Evolutionary conservation across 92 coral and sea anemone species (phyloP), one percentile per base, ranked within the genome.

Genomic region (Epizoanthus scotinus): DNA sequence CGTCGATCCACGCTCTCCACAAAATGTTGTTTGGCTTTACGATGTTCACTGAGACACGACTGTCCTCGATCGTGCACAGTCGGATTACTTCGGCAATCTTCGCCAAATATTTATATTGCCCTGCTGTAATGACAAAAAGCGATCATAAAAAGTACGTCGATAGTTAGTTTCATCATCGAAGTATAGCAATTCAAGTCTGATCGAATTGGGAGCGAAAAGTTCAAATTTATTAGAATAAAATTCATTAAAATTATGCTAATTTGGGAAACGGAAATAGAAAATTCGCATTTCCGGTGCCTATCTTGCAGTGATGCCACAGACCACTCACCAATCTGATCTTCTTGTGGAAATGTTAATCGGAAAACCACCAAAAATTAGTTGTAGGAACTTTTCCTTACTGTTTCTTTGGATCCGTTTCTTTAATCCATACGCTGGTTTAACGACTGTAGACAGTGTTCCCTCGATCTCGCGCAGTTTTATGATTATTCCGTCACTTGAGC

Each of bases 191-290:
- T 64, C 69, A 29, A 29, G 6, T 8, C 13, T 4, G 64, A 54
- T 13, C 63, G 31, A 26, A 74, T 31, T 57, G 58, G 44, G 67
- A 53, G 38, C 34, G 38, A 75, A 53, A 73, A 64, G 34, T 64
- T 64, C 44, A 73, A 73, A 54, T 55, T 8, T 71, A 52, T 52
- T 15, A 55, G 42, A 26, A 64, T 5, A 64, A 20, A 55, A 54
- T 73, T 55, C 28, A 31, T 73, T 47, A 34, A 55, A 73, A 73
- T 55, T 73, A 73, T 73, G 79, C 65, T 55, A 73, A 73, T 73
- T 73, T 26, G n/a, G 17, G 34, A 49, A 52, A 73, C 27, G 40
- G 26, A 72, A 47, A 15, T 5, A 22, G 24, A 55, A 55, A 34
- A 9, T 15, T 49, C 29, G 34, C 42, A 31, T 9, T 73, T 73